Evolutionary conservation across 2,797 vertebrate species (phyloP).

Genomic region (Ctenochaetus hawaiiensis): DNA sequence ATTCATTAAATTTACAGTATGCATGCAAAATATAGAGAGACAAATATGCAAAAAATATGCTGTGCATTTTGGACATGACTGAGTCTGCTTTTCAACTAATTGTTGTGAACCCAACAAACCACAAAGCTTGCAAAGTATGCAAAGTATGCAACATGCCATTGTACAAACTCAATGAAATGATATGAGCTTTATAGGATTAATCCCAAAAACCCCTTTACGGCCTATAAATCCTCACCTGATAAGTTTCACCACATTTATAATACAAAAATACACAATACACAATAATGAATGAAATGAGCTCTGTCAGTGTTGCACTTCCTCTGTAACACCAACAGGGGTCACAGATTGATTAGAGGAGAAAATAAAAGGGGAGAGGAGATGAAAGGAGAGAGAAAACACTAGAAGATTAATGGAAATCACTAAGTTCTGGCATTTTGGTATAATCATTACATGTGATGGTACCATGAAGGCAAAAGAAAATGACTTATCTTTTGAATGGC

Average conservation of each 20-base stretch:
- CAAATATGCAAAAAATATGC: too few species aligned
- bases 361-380: background rate
- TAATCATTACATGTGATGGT: too few species aligned
- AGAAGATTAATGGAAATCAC: too few species aligned
- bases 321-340: conserved; percentile 29
- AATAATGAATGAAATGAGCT: background rate
- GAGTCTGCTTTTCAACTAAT: too few species aligned
- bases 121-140: background rate
- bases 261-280: background rate
- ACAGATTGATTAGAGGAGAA: background rate
- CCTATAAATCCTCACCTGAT: background rate
- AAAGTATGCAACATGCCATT: too few species aligned
- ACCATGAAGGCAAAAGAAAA: too few species aligned
- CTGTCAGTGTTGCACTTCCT: conserved; percentile 5
- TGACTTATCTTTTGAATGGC: too few species aligned
- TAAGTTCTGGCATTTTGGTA: too few species aligned
- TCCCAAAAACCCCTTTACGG: background rate
- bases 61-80: too few species aligned
- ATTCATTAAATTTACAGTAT: too few species aligned
- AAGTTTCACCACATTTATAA: too few species aligned
- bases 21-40: too few species aligned
- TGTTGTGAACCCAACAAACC: background rate
- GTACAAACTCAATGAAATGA: background rate
- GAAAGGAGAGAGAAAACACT: background rate
- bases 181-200: background rate